These are phyloP conservation scores for Phymatocera aterrima DNA, from an alignment of 2,888 invertebrate genomes.

Conservation along the genomic window DNA sequence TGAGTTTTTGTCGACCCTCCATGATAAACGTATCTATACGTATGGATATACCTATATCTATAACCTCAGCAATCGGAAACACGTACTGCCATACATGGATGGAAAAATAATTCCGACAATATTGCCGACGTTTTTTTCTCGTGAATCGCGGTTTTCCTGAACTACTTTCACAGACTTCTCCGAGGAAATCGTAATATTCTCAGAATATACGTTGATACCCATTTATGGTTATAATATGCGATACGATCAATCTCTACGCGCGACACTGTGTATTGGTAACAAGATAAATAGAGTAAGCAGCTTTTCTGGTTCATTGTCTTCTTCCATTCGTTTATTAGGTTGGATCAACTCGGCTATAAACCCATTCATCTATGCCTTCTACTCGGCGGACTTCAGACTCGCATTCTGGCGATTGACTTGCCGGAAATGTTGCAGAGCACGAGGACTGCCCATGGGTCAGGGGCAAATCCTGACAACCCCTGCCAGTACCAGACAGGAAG, in stretches of 20 bases:
- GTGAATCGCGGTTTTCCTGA: background rate
- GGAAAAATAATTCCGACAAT: background rate
- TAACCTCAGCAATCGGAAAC: background rate
- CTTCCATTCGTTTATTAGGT: conserved; percentile 69
- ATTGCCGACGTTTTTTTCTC: background rate
- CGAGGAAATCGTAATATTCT: background rate
- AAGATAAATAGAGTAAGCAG: background rate
- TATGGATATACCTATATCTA: background rate
- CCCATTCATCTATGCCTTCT: conserved; percentile 94
- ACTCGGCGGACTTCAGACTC: conserved; percentile 90
- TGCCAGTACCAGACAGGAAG: background rate
- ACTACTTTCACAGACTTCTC: background rate
- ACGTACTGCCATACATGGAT: background rate
- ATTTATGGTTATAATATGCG: background rate
- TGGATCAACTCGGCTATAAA: conserved; percentile 95
- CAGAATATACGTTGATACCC: background rate
- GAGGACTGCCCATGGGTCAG: background rate
- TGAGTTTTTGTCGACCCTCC: conserved; percentile 18
- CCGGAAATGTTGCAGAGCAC: conserved; percentile 78
- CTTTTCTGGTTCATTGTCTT: background rate
- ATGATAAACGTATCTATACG: background rate
- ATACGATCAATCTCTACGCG: background rate
- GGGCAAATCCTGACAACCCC: background rate
- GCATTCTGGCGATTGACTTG: conserved; percentile 91
- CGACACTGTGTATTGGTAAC: background rate